These are phyloP conservation scores for Scomber colias DNA, from an alignment of 2,113 vertebrate species.

Conservation along the genomic window DNA sequence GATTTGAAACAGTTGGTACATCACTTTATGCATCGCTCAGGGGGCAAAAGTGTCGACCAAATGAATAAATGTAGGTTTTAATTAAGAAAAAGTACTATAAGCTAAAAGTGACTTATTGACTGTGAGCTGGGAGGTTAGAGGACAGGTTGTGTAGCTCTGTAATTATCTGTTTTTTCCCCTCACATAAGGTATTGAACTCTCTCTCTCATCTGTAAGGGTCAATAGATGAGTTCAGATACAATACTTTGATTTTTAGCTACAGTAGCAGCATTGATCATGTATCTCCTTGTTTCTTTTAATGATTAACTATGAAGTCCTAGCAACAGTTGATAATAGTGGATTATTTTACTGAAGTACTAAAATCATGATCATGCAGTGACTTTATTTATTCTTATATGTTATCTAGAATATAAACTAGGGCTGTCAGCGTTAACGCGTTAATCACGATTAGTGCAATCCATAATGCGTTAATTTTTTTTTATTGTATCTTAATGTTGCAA, in stretches of 20 bases:
- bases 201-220: not conserved
- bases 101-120: not conserved
- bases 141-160: not conserved
- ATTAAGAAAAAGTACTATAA: not conserved
- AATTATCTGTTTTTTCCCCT: too few species aligned
- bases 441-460: too few species aligned
- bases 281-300: not conserved
- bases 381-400: not conserved
- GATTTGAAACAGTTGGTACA: not conserved
- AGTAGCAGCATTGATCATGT: not conserved
- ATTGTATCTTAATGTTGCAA: too few species aligned
- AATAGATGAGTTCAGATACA: not conserved
- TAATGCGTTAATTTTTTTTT: too few species aligned
- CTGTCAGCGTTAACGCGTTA: too few species aligned
- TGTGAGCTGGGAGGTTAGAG: not conserved
- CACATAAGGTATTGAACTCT: too few species aligned
- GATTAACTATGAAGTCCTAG: not conserved
- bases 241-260: not conserved
- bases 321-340: not conserved
- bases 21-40: not conserved
- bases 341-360: not conserved
- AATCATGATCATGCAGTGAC: not conserved
- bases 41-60: too few species aligned
- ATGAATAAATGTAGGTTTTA: too few species aligned
- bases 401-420: too few species aligned